Base-by-base conservation (phyloP, 2,888 invertebrate species). In the Peribatodes rhomboidaria region DNA sequence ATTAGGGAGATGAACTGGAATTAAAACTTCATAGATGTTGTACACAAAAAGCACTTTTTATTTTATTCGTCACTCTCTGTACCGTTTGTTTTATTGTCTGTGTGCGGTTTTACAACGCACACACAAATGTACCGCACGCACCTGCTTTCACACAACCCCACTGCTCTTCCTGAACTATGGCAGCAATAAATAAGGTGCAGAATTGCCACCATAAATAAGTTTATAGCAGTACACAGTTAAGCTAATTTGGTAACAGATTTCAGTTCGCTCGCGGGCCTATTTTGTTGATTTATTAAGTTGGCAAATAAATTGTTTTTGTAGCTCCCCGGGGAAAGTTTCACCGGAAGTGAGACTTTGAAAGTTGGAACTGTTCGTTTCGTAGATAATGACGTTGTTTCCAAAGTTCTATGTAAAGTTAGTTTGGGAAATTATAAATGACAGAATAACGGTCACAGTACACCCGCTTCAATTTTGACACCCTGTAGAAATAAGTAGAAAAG, bases 141-240 rank as follows among this genome's bases (percentile, higher is more conserved):
- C 16, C 47, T 35, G 37, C 18, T 18, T 35, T 13, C 10, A 27
- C 46, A 44, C 16, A 13, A 11, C n/a, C 35, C 50, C 50, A 35
- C 50, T 35, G 18, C 35, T 57, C 20, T 52, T n/a, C n/a, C 35
- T 57, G 14, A 20, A 49, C 58, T 60, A 46, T 37, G 56, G 16
- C 39, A 72, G 72, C 72, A 69, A 77, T 81, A 80, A 84, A 84
- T 82, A 82, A 79, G 75, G 73, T 68, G 71, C 67, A 75, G 46
- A 80, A 84, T 83, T 82, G 81, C 79, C 74, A 76, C 78, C 72
- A 74, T 78, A 79, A 79, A 74, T 78, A 81, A 81, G 83, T 80
- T 82, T 84, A 82, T 82, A 72, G 64, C 59, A 56, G 64, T 33
- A 59, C 64, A 71, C 70, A 63, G 67, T 65, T 67, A 60, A 68